Percentiles rank a stretch among this genome's conserved stretches.
Evolutionary conservation across 1,140 invertebrate species (phyloP).

Genomic region (Saxidomus purpurata): DNA sequence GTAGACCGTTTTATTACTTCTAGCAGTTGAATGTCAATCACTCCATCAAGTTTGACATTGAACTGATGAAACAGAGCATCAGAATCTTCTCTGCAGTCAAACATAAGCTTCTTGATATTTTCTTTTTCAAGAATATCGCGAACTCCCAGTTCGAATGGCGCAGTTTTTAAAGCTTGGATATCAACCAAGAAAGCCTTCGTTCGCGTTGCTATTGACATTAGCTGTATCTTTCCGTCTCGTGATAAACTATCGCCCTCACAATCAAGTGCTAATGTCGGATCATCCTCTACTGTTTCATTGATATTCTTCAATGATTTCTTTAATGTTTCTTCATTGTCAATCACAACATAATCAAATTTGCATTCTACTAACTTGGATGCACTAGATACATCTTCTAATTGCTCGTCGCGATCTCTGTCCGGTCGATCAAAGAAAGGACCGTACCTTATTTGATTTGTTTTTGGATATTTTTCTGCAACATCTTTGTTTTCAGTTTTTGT

Average conservation of each 20-base stretch:
- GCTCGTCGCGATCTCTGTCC: no score
- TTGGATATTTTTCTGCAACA: no score
- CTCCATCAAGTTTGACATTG: conserved; percentile 23
- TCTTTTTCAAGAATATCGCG: conserved; percentile 39
- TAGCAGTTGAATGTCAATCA: conserved; percentile 51
- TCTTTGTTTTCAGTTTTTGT: no score
- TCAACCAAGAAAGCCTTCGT: conserved; percentile 24
- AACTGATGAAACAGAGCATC: conserved; percentile 45
- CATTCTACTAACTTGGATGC: background rate
- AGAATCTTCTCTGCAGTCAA: conserved; percentile 57
- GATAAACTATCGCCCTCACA: conserved; percentile 29
- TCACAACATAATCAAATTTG: background rate
- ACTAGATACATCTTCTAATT: no score
- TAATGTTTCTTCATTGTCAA: background rate
- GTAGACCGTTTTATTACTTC: conserved; percentile 32
- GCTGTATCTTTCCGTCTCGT: background rate
- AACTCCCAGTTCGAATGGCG: conserved; percentile 30
- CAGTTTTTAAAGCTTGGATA: conserved; percentile 10
- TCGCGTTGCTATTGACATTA: background rate
- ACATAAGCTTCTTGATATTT: conserved; percentile 30
- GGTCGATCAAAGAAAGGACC: no score
- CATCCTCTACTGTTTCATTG: background rate
- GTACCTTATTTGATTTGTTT: no score
- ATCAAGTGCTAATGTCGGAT: conserved; percentile 14
- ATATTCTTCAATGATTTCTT: background rate